A percentile compares a stretch with the other conserved stretches of the same genome.
Evolutionary conservation across 92 coral and sea anemone genomes (phyloP).

Genomic region (Phenganax marumi): DNA sequence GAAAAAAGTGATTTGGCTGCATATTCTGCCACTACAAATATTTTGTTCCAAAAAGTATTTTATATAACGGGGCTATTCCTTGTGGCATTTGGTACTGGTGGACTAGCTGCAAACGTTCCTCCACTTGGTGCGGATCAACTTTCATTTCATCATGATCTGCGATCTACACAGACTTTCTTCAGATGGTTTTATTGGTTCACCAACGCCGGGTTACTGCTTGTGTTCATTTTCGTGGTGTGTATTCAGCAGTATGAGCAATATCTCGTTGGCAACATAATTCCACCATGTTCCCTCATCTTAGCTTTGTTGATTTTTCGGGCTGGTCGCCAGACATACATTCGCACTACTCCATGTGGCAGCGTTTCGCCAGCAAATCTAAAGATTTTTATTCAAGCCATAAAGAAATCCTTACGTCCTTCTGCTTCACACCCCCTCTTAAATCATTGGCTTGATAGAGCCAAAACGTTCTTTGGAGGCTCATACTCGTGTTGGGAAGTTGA

Average conservation of each 20-base stretch:
- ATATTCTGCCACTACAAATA: neutral
- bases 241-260: constrained; percentile 65
- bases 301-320: constrained; percentile 60
- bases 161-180: constrained; percentile 70
- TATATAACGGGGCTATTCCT: constrained; percentile 62
- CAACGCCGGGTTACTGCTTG: constrained; percentile 78
- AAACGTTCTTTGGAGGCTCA: constrained; percentile 65
- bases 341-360: constrained; percentile 80
- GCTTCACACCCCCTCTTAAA: constrained; percentile 5
- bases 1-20: constrained; percentile 19
- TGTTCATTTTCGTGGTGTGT: constrained; percentile 70
- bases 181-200: constrained; percentile 97
- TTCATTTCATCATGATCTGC: constrained; percentile 65
- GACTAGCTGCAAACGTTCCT: constrained; percentile 85
- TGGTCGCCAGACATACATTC: constrained; percentile 64
- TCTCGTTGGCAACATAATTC: constrained; percentile 73
- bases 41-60: constrained; percentile 30
- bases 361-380: constrained; percentile 63
- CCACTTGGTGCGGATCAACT: constrained; percentile 98
- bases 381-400: constrained; percentile 60
- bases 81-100: constrained; percentile 89
- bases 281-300: constrained; percentile 67
- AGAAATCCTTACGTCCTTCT: constrained; percentile 23
- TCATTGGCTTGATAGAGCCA: constrained; percentile 83
- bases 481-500: constrained; percentile 73